phyloP scores from a whole-genome alignment of 2,888 invertebrate genomes.

The Drosophila greeni region DNA sequence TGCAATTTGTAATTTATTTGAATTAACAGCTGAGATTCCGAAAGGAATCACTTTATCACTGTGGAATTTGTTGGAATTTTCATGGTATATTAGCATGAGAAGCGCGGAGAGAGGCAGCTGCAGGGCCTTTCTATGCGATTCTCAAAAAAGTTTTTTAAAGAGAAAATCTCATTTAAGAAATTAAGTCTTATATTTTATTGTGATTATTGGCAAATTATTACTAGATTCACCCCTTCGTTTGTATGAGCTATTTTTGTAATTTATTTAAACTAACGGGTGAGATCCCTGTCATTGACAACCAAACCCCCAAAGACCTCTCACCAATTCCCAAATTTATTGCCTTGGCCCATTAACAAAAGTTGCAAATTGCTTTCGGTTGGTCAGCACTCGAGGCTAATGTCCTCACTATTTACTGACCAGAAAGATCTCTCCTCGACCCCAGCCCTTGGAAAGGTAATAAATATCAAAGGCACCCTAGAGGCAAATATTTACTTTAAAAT shows the following conservation, averaged over 20 bases:
- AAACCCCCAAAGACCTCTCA: slow-evolving; percentile 19
- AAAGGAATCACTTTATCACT: background rate
- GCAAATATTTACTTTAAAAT: slow-evolving; percentile 76
- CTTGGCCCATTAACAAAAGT: slow-evolving; percentile 38
- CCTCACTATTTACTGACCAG: slow-evolving; percentile 56
- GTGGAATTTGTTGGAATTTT: background rate
- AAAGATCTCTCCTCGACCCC: slow-evolving; percentile 15
- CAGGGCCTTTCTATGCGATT: too few species aligned
- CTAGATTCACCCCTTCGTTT: background rate
- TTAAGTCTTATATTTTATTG: background rate
- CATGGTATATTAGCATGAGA: background rate
- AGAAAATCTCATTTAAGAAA: background rate
- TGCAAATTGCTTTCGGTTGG: slow-evolving; percentile 59
- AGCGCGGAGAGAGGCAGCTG: background rate
- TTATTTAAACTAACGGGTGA: slow-evolving; percentile 59
- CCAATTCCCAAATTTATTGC: slow-evolving; percentile 61
- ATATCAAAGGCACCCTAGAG: slow-evolving; percentile 77
- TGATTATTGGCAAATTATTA: too few species aligned
- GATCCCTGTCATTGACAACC: slow-evolving; percentile 52
- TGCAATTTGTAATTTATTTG: slow-evolving; percentile 63
- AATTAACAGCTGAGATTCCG: slow-evolving; percentile 49
- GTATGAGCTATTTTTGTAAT: slow-evolving; percentile 41
- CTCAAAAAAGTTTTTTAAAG: background rate
- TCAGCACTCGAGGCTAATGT: slow-evolving; percentile 59
- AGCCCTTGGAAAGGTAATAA: slow-evolving; percentile 60